Evolutionary conservation across 1,140 invertebrate genomes (phyloP).

Genomic region (Drosophila albomicans): DNA sequence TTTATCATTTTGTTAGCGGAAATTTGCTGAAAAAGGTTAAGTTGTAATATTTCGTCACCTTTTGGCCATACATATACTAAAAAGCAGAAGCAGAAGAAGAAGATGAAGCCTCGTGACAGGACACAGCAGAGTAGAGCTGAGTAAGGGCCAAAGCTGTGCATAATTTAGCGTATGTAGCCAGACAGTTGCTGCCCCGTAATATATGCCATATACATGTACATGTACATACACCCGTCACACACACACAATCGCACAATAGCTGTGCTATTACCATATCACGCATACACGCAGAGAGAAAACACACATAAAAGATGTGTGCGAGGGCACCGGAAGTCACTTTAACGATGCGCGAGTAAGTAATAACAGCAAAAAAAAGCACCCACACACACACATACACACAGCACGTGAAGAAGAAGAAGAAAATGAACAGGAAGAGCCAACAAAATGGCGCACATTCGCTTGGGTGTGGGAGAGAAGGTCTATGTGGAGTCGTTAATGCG

Average conservation of each 20-base stretch:
- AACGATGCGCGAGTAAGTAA: slow-evolving; percentile 83
- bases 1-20: slow-evolving; percentile 75
- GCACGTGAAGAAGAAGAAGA: slow-evolving; percentile 19
- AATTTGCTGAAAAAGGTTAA: slow-evolving; percentile 78
- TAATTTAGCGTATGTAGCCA: slow-evolving; percentile 73
- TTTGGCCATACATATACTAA: slow-evolving; percentile 25
- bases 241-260: slow-evolving; percentile 4
- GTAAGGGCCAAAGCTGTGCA: slow-evolving; percentile 72
- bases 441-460: slow-evolving; percentile 75
- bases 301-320: slow-evolving; percentile 29
- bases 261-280: slow-evolving; percentile 68
- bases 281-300: slow-evolving; percentile 31
- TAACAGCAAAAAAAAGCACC: slow-evolving; percentile 61
- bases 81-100: too few relatives aligned
- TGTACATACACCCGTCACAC: slow-evolving; percentile 17
- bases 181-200: slow-evolving; percentile 62
- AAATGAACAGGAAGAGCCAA: slow-evolving; percentile 44
- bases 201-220: slow-evolving; percentile 58
- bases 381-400: slow-evolving; percentile 1
- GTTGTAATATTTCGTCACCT: slow-evolving; percentile 83
- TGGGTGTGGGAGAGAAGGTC: slow-evolving; percentile 15
- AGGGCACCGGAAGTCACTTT: slow-evolving; percentile 78
- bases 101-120: not conserved
- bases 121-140: slow-evolving; percentile 8
- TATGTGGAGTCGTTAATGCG: slow-evolving; percentile 57